Conservation (phyloP, 2,113 vertebrate genomes). For the Prietella phreatophila region DNA sequence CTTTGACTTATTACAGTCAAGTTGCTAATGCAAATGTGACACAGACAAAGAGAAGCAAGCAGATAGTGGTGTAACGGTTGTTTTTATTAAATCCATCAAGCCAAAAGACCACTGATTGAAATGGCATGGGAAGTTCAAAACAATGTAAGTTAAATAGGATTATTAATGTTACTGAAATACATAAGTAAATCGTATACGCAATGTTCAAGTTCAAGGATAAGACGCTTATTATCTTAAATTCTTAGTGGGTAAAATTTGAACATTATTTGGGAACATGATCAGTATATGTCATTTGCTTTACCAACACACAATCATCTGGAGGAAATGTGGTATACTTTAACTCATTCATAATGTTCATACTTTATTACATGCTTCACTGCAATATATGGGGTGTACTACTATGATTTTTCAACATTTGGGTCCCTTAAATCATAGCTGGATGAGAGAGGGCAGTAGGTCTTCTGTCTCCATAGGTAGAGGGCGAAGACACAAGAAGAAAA, state of each 20-base stretch:
- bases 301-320: not conserved
- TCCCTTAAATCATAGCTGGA: not conserved
- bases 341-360: not conserved
- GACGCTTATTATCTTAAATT: not conserved
- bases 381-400: not conserved
- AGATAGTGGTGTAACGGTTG: constrained; percentile 34
- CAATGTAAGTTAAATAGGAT: not conserved
- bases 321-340: not conserved
- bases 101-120: constrained; percentile 27
- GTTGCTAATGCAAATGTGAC: constrained; percentile 29
- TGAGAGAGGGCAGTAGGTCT: constrained; percentile 36
- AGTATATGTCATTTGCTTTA: not conserved
- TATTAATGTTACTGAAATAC: not conserved
- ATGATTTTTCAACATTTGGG: not conserved
- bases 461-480: constrained; percentile 52
- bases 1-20: constrained; percentile 22
- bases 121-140: not conserved
- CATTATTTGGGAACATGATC: not conserved
- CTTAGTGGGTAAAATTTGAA: not conserved
- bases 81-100: not conserved
- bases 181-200: not conserved
- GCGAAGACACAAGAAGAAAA: constrained; percentile 27
- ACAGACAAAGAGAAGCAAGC: constrained; percentile 16
- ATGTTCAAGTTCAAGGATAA: not conserved
- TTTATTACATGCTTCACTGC: not conserved